phyloP scores from a whole-genome alignment of 2,888 invertebrate genomes.

The Carpatolechia fugitivella region DNA sequence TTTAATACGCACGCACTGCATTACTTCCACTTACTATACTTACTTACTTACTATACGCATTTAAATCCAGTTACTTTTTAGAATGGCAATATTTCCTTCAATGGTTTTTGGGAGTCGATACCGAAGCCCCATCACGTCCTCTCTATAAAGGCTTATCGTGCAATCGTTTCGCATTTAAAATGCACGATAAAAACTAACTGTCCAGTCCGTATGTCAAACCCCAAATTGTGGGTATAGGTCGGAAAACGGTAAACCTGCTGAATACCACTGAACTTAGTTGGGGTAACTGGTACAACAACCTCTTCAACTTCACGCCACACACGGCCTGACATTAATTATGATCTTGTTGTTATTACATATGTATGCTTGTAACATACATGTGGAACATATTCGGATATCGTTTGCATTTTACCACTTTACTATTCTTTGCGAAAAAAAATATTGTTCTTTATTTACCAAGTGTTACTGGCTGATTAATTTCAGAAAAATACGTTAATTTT shows the following conservation, averaged over 20 bases:
- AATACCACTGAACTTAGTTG: constrained; percentile 45
- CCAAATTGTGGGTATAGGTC: constrained; percentile 75
- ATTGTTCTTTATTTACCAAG: no score
- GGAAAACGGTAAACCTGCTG: constrained; percentile 61
- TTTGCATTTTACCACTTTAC: no score
- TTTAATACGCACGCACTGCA: not conserved
- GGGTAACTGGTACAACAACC: constrained; percentile 61
- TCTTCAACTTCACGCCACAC: not conserved
- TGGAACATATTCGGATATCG: no score
- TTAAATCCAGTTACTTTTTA: not conserved
- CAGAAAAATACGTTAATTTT: no score
- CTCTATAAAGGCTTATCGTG: constrained; percentile 50
- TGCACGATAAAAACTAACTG: constrained; percentile 70
- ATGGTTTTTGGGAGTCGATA: constrained; percentile 11
- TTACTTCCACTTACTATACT: not conserved
- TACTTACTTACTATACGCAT: not conserved
- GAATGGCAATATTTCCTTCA: not conserved
- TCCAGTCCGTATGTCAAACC: constrained; percentile 62
- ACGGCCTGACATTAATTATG: not conserved
- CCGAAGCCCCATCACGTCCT: constrained; percentile 34
- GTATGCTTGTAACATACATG: not conserved
- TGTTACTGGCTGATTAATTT: no score
- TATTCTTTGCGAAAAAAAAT: no score
- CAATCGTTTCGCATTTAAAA: constrained; percentile 68
- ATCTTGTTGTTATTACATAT: constrained; percentile 16